Percentiles rank a stretch among this genome's conserved stretches.
phyloP scores from a whole-genome alignment of 2,797 vertebrate genomes.

The Psittacula echo region DNA sequence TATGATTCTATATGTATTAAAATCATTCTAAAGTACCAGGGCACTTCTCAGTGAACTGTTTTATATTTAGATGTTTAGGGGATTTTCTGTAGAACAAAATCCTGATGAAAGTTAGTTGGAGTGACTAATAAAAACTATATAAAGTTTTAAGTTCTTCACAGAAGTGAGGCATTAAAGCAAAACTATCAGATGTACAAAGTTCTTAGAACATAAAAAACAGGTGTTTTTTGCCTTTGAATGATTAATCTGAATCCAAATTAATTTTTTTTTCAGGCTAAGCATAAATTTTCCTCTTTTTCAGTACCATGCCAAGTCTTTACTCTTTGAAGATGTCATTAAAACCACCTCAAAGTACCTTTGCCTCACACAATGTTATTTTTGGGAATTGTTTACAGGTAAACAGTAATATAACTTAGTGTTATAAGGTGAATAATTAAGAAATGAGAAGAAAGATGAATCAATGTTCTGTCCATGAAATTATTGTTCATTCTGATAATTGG shows the following conservation, averaged over 20 bases:
- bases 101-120: neutral
- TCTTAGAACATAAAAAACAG: neutral
- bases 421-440: slow-evolving; percentile 14
- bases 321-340: slow-evolving; percentile 42
- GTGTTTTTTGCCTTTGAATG: neutral
- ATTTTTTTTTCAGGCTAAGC: neutral
- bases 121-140: neutral
- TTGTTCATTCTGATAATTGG: neutral
- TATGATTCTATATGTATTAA: neutral
- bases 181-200: neutral
- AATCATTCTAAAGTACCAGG: neutral
- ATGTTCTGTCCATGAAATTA: neutral
- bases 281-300: neutral
- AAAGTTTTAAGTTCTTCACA: neutral
- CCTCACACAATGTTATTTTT: neutral
- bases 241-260: slow-evolving; percentile 10
- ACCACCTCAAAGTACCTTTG: slow-evolving; percentile 7
- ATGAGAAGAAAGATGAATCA: neutral
- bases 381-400: slow-evolving; percentile 35
- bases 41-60: neutral
- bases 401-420: neutral
- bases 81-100: neutral
- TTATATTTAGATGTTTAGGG: neutral
- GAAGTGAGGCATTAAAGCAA: neutral
- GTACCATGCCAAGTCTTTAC: neutral